phyloP scores from a whole-genome alignment of 2,797 vertebrate species.

The Prionace glauca region DNA sequence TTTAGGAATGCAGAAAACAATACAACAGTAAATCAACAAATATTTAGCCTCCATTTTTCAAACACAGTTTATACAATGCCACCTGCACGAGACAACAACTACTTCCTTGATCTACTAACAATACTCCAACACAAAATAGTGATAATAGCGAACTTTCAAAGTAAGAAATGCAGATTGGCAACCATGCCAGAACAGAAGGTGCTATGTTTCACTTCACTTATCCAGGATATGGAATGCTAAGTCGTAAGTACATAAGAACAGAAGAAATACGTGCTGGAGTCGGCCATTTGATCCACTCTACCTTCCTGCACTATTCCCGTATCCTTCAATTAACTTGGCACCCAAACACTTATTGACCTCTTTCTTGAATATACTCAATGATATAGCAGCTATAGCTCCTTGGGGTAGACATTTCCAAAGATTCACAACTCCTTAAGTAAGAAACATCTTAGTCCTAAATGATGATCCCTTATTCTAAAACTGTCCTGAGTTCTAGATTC shows the following conservation, averaged over 20 bases:
- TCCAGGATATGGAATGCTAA: background rate
- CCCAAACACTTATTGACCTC: background rate
- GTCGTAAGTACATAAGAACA: background rate
- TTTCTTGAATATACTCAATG: background rate
- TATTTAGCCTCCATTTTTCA: background rate
- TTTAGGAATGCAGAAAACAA: background rate
- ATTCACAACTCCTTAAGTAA: background rate
- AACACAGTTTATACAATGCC: background rate
- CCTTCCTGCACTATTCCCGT: background rate
- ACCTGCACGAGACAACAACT: background rate
- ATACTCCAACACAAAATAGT: background rate
- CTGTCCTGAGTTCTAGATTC: background rate
- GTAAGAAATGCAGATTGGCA: background rate
- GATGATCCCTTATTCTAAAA: background rate
- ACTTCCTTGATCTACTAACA: background rate
- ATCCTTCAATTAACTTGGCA: background rate
- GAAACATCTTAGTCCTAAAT: background rate
- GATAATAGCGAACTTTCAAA: background rate
- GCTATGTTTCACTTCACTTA: background rate
- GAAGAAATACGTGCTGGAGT: background rate
- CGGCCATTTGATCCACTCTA: background rate
- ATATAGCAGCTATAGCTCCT: no score
- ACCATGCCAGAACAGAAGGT: background rate
- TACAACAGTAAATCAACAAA: background rate
- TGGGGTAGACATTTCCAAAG: background rate